Evolutionary conservation across 2,888 invertebrate species (phyloP), one percentile per base, ranked within the genome.

Genomic region (Molanna angustata): DNA sequence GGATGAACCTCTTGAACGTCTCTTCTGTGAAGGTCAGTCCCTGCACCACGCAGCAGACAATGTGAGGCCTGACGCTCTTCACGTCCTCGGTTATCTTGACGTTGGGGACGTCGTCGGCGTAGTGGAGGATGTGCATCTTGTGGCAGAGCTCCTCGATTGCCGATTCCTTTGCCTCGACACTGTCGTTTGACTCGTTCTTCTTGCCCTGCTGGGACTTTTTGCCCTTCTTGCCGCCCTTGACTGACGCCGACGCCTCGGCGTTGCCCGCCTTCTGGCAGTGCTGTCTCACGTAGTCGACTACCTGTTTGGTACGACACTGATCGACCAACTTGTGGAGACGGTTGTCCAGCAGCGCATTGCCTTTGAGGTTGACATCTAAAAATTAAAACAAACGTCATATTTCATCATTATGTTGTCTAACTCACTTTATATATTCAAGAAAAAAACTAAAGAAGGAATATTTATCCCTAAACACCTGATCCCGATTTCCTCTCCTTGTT

Each of bases 1-100:
- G 84, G 57, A 91, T 87, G 62, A 91, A 91, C 66, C 83, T 84
- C 66, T 86, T 90, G 59, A 87, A 83, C n/a, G 70, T 74, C 0
- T 73, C 73, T 18, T 83, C 80, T 1, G 76, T 79, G 60, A 91
- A 84, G 33, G 72, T 69, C 9, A 90, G 61, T 60, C 84, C 78
- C 49, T 74, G 78, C 0, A 91, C 75, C 9, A 90, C 73, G 65
- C 90, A 90, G 63, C 85, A 86, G 9, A 87, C 74, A 54, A 91
- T 84, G 64, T 83, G 82, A 0, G 86, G 86, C 51, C 91, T 76
- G 17, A 90, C 77, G 31, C 68, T 66, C 43, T 79, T 76, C 0
- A 86, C 82, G n/a, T 71, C 66, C 61, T 84, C 76, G 1, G 74
- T 66, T 6, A 82, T 74, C 62, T 77, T 77, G 0, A 84, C 73